phyloP scores from a whole-genome alignment of 2,888 invertebrate species.

The Coenonympha arcania region DNA sequence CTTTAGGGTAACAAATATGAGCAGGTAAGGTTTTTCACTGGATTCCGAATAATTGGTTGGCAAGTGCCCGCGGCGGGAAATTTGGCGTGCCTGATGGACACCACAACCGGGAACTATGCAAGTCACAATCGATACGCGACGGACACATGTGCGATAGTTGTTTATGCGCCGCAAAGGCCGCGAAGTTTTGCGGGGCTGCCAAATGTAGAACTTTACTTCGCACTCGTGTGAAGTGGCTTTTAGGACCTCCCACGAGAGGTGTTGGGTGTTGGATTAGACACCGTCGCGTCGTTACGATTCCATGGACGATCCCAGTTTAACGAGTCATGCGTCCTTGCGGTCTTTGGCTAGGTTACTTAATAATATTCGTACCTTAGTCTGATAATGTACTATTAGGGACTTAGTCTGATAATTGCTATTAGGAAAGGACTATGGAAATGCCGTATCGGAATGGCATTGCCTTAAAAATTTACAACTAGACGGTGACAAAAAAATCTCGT shows the following conservation, averaged over 20 bases:
- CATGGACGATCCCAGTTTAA: constrained; percentile 55
- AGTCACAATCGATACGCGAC: constrained; percentile 66
- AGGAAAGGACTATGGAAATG: too few species aligned
- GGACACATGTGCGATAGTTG: constrained; percentile 63
- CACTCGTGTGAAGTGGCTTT: constrained; percentile 56
- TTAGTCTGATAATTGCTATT: too few species aligned
- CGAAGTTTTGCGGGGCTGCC: constrained; percentile 65
- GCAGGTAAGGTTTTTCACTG: constrained; percentile 5
- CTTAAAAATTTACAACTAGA: too few species aligned
- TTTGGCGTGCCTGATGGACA: constrained; percentile 64
- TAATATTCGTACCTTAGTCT: background rate
- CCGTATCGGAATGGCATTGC: too few species aligned
- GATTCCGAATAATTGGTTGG: constrained; percentile 5
- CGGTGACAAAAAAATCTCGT: too few species aligned
- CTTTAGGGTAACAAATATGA: constrained; percentile 1
- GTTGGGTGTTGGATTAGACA: constrained; percentile 46
- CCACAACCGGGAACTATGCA: constrained; percentile 62
- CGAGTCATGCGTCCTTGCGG: constrained; percentile 51
- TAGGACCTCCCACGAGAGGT: constrained; percentile 63
- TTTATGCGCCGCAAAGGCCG: constrained; percentile 68
- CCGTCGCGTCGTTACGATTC: constrained; percentile 23
- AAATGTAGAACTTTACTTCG: constrained; percentile 54
- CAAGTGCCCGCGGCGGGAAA: constrained; percentile 59
- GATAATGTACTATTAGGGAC: too few species aligned
- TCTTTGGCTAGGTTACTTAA: background rate